A percentile compares a stretch with the other conserved stretches of the same genome.
Conservation (phyloP, 2,113 vertebrate genomes). For the Xerus inauris region DNA sequence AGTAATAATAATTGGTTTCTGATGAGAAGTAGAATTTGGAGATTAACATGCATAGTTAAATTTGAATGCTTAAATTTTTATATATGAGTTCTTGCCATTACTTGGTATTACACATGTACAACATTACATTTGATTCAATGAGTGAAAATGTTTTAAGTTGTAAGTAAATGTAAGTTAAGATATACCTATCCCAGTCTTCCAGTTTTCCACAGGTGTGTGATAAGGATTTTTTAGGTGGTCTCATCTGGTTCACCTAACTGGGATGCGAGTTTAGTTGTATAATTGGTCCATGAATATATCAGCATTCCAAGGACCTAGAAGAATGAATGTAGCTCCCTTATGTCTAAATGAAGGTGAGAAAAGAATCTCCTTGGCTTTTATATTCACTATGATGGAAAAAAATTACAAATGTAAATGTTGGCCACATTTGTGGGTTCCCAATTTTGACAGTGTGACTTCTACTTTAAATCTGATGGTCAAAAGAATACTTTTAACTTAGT, state of each 20-base stretch:
- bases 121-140: neutral
- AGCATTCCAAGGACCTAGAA: neutral
- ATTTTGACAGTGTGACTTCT: neutral
- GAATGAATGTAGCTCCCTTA: neutral
- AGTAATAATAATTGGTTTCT: neutral
- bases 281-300: neutral
- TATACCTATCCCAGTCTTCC: neutral
- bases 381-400: neutral
- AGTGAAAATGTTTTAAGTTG: neutral
- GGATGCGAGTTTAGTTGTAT: accelerated
- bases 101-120: neutral
- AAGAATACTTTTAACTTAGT: neutral
- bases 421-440: neutral
- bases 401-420: neutral
- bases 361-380: neutral
- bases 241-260: neutral
- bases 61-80: neutral
- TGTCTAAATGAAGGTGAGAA: neutral
- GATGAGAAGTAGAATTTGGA: neutral
- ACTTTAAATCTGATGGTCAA: neutral
- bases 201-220: neutral
- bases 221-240: neutral
- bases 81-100: neutral
- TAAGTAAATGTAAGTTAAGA: no score
- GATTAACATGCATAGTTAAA: neutral